phyloP scores from a whole-genome alignment of 2,113 vertebrate species.

The Myotis lucifugus region DNA sequence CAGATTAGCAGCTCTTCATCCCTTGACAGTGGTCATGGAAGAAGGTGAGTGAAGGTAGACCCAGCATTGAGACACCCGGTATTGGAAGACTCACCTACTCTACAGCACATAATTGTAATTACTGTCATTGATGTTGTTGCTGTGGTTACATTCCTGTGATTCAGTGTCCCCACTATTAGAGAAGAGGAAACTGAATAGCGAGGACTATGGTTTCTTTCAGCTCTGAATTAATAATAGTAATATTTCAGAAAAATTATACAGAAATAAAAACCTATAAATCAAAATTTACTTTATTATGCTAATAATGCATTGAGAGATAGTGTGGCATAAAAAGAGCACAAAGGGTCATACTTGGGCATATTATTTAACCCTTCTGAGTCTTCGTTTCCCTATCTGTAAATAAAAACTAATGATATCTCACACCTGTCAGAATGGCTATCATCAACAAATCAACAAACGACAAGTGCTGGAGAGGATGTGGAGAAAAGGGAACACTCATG shows the following conservation, averaged over 20 bases:
- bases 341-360: not conserved
- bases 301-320: not conserved
- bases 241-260: not conserved
- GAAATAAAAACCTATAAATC: not conserved
- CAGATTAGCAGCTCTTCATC: not conserved
- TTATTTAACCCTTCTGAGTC: not conserved
- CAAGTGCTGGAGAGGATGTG: too few species aligned
- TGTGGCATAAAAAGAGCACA: not conserved
- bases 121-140: not conserved
- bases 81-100: not conserved
- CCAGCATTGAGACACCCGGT: not conserved
- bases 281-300: not conserved
- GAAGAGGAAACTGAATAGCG: not conserved
- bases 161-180: not conserved
- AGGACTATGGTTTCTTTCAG: not conserved
- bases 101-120: rapidly evolving
- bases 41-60: not conserved
- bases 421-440: too few species aligned
- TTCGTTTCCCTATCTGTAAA: not conserved
- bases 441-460: too few species aligned
- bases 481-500: too few species aligned
- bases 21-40: not conserved
- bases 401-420: not conserved
- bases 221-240: not conserved
- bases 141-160: not conserved